Base-by-base conservation (phyloP, 1,140 invertebrate genomes). In the Frieseomelitta varia region DNA sequence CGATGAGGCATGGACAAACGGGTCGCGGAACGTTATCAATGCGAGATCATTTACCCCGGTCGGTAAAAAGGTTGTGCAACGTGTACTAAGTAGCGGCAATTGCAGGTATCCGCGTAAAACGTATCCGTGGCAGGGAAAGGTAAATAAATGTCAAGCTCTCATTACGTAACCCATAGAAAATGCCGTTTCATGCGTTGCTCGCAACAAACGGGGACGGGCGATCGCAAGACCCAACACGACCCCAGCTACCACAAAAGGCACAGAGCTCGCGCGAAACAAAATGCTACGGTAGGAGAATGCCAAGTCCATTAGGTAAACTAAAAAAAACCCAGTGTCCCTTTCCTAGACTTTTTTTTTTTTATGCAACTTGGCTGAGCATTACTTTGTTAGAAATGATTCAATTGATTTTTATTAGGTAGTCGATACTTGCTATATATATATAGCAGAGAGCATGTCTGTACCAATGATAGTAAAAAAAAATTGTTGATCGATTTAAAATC, bases 311-410 rank as follows among this genome's bases (percentile, higher is more conserved):
- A 30, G 74, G 39, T 58, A 78, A 74, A 58, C 27, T 24, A 75
- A 24, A 30, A 39, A 39, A 39, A 39, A 39, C 4, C 39, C 58
- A 58, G 2, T 17, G 74, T 21, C 15, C 3, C 11, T 51, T 55
- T 1, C 27, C n/a, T n/a, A n/a, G n/a, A 12, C 1, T 47, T 8
- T 3, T 51, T 55, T 61, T 63, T 79, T 75, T 85, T 88, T 88
- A 88, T 88, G 84, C 85, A 88, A 83, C 79, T 80, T 55, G 56
- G 58, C 67, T 68, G 58, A 27, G 58, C 58, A 51, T 84, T 88
- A 88, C 79, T 78, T 88, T 75, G 53, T 79, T 82, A 88, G 76
- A 88, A 88, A 88, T 88, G 87, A 77, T 85, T 88, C 87, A 88
- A 88, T 88, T 88, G 8, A 21, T 34, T 68, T 68, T 68, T 15